Evolutionary conservation across 2,113 vertebrate species (phyloP), one percentile per base, ranked within the genome.

Genomic region (Hucho hucho): DNA sequence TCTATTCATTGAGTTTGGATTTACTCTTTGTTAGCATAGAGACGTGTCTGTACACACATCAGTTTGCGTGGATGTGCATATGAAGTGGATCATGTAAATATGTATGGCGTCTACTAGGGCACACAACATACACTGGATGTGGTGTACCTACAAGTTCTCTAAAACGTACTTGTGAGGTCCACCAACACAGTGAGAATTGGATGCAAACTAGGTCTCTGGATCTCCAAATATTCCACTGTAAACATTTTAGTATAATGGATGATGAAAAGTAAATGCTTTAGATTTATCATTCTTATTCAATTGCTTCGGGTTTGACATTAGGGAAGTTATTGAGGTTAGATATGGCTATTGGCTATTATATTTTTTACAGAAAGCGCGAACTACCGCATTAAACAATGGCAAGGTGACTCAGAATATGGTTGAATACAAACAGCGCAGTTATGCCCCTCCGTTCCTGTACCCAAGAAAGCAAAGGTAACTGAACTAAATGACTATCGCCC

Each of bases 161-260:
- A 69, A 28, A 64, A 61, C 37, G 28, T 3, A 26, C 25, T 25
- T 70, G 28, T 18, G 20, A 4, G 24, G 68, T 37, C 68, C 76
- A 53, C 71, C 72, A 24, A 37, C 70, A 67, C 29, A 46, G 29
- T 4, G 58, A 22, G 58, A 22, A 4, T 18, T 47, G 32, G 24
- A 63, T 14, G n/a, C 70, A 64, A 81, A 75, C 59, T 37, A 49
- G 46, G 67, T 59, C 37, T 68, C 61, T 56, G 24, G 14, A 28
- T 65, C n/a, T 56, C 28, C 16, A 32, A n/a, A 63, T 37, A 47
- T 13, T 20, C n/a, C 6, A 22, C 28, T 24, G 56, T 61, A 72
- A 37, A 72, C 29, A 28, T 28, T 28, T 28, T 2, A 28, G 28
- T 28, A 58, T 28, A 28, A 24, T 7, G 53, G 20, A 56, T n/a